Percentiles rank a stretch among this genome's conserved stretches.
phyloP scores from a whole-genome alignment of 2,113 vertebrate species.

The Isurus oxyrinchus region DNA sequence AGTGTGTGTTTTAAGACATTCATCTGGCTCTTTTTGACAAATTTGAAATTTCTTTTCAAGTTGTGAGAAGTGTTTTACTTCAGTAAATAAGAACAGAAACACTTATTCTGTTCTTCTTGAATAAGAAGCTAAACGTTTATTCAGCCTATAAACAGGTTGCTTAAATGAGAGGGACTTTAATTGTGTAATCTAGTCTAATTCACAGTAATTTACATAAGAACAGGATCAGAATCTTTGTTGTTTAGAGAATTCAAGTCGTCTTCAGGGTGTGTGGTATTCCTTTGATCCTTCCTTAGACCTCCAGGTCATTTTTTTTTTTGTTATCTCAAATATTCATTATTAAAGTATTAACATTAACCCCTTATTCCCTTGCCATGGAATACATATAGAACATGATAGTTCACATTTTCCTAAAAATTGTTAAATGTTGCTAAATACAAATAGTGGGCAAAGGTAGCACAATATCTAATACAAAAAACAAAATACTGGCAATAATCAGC shows the following conservation, averaged over 20 bases:
- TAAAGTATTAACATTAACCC: not conserved
- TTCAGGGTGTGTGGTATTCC: slow-evolving; percentile 53
- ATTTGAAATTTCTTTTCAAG: slow-evolving; percentile 22
- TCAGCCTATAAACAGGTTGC: slow-evolving; percentile 49
- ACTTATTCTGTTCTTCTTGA: slow-evolving; percentile 39
- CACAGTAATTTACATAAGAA: slow-evolving; percentile 60
- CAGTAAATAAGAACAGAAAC: not conserved
- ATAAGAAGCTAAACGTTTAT: slow-evolving; percentile 46
- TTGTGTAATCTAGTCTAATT: slow-evolving; percentile 56
- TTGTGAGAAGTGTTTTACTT: not conserved
- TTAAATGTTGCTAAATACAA: not conserved
- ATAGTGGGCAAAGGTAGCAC: not conserved
- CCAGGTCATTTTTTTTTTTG: slow-evolving; percentile 26
- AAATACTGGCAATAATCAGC: no score
- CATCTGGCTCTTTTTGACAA: not conserved
- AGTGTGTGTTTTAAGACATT: not conserved
- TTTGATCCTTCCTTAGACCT: slow-evolving; percentile 48
- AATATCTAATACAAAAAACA: not conserved
- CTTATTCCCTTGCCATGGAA: not conserved
- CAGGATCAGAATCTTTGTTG: slow-evolving; percentile 53
- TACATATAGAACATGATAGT: not conserved
- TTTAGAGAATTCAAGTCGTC: slow-evolving; percentile 53
- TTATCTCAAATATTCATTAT: slow-evolving; percentile 34
- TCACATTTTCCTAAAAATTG: not conserved
- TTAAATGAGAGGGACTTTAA: slow-evolving; percentile 54